These are phyloP conservation scores for Melanotaenia nigrans DNA, from an alignment of 2,797 vertebrate species.

Conservation along the genomic window DNA sequence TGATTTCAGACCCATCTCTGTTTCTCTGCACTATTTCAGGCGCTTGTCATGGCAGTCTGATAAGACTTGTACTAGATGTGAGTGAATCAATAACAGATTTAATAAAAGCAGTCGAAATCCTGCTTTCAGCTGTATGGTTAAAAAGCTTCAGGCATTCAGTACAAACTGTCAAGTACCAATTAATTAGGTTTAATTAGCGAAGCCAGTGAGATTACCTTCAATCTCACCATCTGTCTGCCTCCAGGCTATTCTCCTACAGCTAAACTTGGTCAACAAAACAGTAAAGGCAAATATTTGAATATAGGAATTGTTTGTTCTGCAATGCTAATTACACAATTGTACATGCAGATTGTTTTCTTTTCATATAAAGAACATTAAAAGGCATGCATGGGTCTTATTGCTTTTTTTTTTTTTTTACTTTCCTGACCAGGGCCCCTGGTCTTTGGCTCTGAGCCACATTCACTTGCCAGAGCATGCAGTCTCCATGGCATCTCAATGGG, in stretches of 20 bases:
- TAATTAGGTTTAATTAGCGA: conserved; percentile 78
- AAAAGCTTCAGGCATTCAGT: conserved; percentile 55
- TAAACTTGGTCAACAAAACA: conserved; percentile 35
- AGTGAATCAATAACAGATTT: conserved; percentile 47
- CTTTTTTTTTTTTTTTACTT: conserved; percentile 34
- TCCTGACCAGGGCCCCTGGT: conserved; percentile 51
- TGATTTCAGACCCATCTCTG: not conserved
- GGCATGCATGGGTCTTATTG: conserved; percentile 20
- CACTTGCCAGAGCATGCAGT: conserved; percentile 76
- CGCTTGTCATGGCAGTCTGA: conserved; percentile 20
- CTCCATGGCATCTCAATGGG: conserved; percentile 71
- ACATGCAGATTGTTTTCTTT: conserved; percentile 23
- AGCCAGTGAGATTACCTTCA: conserved; percentile 53
- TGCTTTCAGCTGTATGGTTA: conserved; percentile 56
- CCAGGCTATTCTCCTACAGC: conserved; percentile 46
- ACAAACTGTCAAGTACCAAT: conserved; percentile 68
- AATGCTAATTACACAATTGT: conserved; percentile 2
- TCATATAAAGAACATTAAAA: conserved; percentile 17
- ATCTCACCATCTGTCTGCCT: conserved; percentile 71
- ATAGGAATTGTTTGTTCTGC: conserved; percentile 28
- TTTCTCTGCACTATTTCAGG: conserved; percentile 28
- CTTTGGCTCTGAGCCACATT: conserved; percentile 51
- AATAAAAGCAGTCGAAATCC: conserved; percentile 54
- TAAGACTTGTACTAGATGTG: conserved; percentile 44
- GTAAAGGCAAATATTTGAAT: conserved; percentile 50